Base-by-base conservation (phyloP, 2,797 vertebrate genomes). In the Muscicapa striata region DNA sequence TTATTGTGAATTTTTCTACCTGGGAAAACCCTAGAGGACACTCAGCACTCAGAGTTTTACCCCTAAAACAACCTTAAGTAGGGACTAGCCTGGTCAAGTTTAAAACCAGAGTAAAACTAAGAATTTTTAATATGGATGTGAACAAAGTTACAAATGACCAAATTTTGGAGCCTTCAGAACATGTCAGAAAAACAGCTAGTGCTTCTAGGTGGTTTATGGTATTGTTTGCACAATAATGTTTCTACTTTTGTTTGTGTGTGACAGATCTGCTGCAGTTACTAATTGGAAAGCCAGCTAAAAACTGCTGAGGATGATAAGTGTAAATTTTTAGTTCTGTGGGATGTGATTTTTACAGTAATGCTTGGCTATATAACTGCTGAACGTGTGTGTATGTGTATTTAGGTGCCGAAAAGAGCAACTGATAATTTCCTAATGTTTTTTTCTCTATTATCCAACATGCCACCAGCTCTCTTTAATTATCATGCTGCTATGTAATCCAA, bases 231-330 rank as follows among this genome's bases (percentile, higher is more conserved):
- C 49, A 55, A 2, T 5, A 69, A 16, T 21, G 19, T 72, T 93
- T 66, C 27, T 77, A 0, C 15, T 80, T 93, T 41, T n/a, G 19
- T 58, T 92, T 82, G 20, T 70, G 26, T 40, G 43, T 62, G 64
- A 36, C 40, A 61, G 30, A 55, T 38, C 43, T 85, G 16, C 40
- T 90, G 59, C 36, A 83, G 48, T 48, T 94, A 34, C 52, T 55
- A 48, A 38, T 81, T 81, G 38, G 29, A 86, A 76, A 89, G 22
- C 24, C 41, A 75, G 7, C 40, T 87, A 52, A 91, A 85, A 93
- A 29, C 40, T 73, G 16, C 34, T 52, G 49, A 79, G 73, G 45
- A 18, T 82, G 57, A 62, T 76, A 89, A 80, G 62, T 62, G 8
- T 22, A 54, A 27, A 23, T 88, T 89, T 66, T 91, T 36, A 52